Conservation (phyloP, 2,797 vertebrate genomes). For the Propithecus deckenii region DNA sequence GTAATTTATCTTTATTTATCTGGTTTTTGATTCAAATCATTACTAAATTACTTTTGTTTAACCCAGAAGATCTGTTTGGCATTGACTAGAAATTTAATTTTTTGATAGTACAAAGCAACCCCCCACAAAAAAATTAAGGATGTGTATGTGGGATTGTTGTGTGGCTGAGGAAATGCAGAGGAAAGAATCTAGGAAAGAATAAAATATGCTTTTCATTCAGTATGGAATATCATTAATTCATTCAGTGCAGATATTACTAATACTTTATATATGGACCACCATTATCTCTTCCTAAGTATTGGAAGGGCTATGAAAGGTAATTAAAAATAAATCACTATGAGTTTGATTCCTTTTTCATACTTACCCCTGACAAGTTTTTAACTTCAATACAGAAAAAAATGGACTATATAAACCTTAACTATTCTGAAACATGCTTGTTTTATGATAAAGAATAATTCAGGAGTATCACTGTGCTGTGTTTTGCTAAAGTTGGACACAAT, state of each 20-base stretch:
- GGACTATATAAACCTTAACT: background rate
- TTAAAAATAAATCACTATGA: slow-evolving; percentile 19
- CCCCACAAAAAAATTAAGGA: background rate
- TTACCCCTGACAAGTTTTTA: background rate
- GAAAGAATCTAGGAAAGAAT: background rate
- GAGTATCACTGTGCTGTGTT: background rate
- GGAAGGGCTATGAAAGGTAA: background rate
- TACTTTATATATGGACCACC: background rate
- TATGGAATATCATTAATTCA: background rate
- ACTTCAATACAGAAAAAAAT: background rate
- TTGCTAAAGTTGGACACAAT: background rate
- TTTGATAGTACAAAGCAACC: background rate
- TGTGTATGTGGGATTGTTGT: background rate
- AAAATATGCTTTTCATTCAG: slow-evolving; percentile 7
- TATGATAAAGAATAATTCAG: background rate
- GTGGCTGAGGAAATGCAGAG: background rate
- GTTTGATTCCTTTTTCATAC: slow-evolving; percentile 2
- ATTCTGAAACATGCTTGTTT: background rate
- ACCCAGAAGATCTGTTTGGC: background rate
- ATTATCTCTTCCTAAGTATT: background rate
- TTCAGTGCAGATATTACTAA: background rate
- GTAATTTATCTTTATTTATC: background rate
- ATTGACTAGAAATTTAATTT: background rate
- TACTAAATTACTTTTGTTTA: slow-evolving; percentile 11
- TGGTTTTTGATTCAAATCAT: background rate